Base-by-base conservation (phyloP, 2,888 invertebrate species). In the Brenthis daphne region DNA sequence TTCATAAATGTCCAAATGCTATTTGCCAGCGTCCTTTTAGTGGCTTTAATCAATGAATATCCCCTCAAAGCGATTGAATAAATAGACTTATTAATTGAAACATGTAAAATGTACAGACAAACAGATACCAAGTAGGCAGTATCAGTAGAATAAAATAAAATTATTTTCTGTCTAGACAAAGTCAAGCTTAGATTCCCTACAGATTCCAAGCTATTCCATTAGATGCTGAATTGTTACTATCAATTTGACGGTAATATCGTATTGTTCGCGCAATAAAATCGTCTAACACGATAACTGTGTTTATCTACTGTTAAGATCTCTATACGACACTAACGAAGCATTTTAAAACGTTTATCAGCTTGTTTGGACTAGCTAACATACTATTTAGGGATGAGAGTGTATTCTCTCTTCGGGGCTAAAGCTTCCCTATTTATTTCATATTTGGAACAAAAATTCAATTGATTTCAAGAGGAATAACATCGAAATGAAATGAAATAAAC, bases 91-190 rank as follows among this genome's bases (percentile, higher is more conserved):
- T 43, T 43, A 43, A 43, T 37, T 43, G 37, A 11, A 43, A 43
- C 37, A 43, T 43, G 8, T 43, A 43, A 11, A 43, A 43, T 43
- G 11, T 43, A 43, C 11, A 43, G 11, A 2, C 1, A 43, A 43
- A 43, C 2, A 43, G 37, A 11, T 11, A 11, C 37, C 37, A 11
- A 16, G 6, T 53, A 53, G 51, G 5, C 16, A 53, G 3, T 47
- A 11, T 37, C 51, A 13, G 11, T 37, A 37, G 13, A 43, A 20
- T 13, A 43, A 16, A 43, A 54, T 54, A 53, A 29, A 29, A 29
- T 29, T 0, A 64, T 57, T 63, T 67, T 63, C 51, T 24, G 67
- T 67, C 63, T 63, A 67, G 67, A 67, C 67, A 50, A 24, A 20
- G 24, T 2, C 16, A 43, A 43, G 53, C 55, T 57, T 37, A 56